phyloP scores from a whole-genome alignment of 2,888 invertebrate genomes.

The Sabellastarte sp. region DNA sequence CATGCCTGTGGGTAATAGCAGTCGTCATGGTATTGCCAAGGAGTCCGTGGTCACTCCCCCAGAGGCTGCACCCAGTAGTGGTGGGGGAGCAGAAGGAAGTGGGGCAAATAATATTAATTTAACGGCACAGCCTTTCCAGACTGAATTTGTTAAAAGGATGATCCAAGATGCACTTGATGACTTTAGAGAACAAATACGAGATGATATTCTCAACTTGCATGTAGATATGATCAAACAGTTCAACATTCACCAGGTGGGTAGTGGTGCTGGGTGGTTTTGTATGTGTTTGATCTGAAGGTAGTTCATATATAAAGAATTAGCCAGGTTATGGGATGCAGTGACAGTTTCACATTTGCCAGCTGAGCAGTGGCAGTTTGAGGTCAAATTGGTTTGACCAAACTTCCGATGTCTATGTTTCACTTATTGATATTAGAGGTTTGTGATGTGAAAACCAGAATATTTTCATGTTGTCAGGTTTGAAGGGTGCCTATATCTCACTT shows the following conservation, averaged over 20 bases:
- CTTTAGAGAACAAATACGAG: conserved; percentile 41
- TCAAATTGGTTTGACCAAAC: no score
- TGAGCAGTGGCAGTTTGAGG: no score
- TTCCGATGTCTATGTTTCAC: background rate
- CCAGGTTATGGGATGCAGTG: no score
- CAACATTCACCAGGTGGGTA: conserved; percentile 43
- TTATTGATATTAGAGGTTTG: background rate
- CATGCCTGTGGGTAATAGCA: no score
- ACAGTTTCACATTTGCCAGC: no score
- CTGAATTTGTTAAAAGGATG: conserved; percentile 41
- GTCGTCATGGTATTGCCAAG: no score
- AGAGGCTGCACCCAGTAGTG: background rate
- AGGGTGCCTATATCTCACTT: no score
- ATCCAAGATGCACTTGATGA: conserved; percentile 49
- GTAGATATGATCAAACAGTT: conserved; percentile 49
- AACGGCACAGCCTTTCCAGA: conserved; percentile 33
- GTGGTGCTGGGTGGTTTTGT: background rate
- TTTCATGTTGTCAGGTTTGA: no score
- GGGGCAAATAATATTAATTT: background rate
- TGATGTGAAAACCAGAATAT: no score
- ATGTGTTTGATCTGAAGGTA: background rate
- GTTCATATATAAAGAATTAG: background rate
- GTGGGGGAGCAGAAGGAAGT: background rate
- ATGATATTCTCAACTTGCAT: conserved; percentile 44
- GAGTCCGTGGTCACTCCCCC: background rate